Conservation (phyloP, 2,113 vertebrate species). For the Oostethus manadensis region DNA sequence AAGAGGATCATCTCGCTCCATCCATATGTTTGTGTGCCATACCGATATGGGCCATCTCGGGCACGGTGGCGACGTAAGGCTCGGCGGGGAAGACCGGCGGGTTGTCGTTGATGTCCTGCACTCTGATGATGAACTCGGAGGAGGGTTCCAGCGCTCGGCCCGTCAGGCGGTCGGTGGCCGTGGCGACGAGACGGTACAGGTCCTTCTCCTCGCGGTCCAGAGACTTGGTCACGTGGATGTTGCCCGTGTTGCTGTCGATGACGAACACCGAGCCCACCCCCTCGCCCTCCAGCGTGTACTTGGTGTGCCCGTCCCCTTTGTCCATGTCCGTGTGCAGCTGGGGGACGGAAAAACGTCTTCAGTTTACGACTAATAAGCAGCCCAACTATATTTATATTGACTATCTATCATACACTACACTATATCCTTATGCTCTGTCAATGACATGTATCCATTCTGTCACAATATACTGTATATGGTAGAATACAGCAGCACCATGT, state of each 20-base stretch:
- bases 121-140: slow-evolving; percentile 85
- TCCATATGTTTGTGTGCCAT: slow-evolving; percentile 10
- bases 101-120: slow-evolving; percentile 91
- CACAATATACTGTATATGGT: too few relatives aligned
- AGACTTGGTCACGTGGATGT: slow-evolving; percentile 88
- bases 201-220: slow-evolving; percentile 87
- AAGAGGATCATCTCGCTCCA: slow-evolving; percentile 26
- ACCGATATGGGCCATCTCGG: slow-evolving; percentile 87
- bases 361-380: background rate
- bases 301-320: slow-evolving; percentile 78
- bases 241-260: slow-evolving; percentile 83
- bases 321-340: slow-evolving; percentile 89
- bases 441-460: too few relatives aligned
- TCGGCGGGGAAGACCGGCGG: slow-evolving; percentile 78
- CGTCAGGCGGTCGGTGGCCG: slow-evolving; percentile 78
- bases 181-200: slow-evolving; percentile 82
- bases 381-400: background rate
- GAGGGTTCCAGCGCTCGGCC: slow-evolving; percentile 83
- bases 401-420: too few relatives aligned
- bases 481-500: too few relatives aligned
- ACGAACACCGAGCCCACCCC: slow-evolving; percentile 88
- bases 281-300: slow-evolving; percentile 82
- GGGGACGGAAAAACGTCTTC: slow-evolving; percentile 17
- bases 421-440: too few relatives aligned
- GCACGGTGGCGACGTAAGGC: slow-evolving; percentile 80